These are phyloP conservation scores for Monopis laevigella DNA, from an alignment of 2,888 invertebrate genomes.

Conservation along the genomic window DNA sequence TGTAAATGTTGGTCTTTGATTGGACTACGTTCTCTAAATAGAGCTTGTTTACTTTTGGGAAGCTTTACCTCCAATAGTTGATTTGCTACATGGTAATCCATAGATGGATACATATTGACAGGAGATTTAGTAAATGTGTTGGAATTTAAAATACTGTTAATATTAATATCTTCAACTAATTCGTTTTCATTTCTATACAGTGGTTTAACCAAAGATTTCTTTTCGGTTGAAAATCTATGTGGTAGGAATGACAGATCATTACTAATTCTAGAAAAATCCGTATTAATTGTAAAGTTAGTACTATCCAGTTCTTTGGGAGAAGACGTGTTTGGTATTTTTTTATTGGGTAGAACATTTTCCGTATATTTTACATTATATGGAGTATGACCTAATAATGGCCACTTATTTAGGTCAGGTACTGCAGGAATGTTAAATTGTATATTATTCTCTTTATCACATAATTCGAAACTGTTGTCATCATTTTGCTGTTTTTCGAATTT, in stretches of 20 bases:
- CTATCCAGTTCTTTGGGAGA: conserved; percentile 55
- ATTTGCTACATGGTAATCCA: conserved; percentile 25
- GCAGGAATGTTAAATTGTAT: background rate
- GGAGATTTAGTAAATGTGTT: conserved; percentile 65
- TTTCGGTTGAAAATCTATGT: conserved; percentile 54
- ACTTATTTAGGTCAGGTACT: background rate
- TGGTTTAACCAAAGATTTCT: conserved; percentile 38
- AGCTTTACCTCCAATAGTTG: background rate
- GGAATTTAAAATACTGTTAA: conserved; percentile 40
- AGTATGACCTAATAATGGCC: conserved; percentile 27
- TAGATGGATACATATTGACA: conserved; percentile 21
- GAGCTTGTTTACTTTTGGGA: conserved; percentile 41
- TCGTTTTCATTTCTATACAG: conserved; percentile 43
- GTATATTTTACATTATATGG: conserved; percentile 1
- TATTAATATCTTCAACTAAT: conserved; percentile 41
- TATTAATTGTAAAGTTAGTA: conserved; percentile 57
- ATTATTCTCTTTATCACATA: conserved; percentile 9
- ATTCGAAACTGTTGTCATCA: background rate
- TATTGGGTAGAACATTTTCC: conserved; percentile 23
- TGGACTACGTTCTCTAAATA: conserved; percentile 42
- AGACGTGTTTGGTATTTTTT: conserved; percentile 56
- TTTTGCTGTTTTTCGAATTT: conserved; percentile 32
- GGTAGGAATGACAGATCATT: conserved; percentile 55
- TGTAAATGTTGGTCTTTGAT: background rate
- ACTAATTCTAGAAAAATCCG: conserved; percentile 49